Conservation (phyloP, 1,140 invertebrate species). For the Drosophila tropicalis region DNA sequence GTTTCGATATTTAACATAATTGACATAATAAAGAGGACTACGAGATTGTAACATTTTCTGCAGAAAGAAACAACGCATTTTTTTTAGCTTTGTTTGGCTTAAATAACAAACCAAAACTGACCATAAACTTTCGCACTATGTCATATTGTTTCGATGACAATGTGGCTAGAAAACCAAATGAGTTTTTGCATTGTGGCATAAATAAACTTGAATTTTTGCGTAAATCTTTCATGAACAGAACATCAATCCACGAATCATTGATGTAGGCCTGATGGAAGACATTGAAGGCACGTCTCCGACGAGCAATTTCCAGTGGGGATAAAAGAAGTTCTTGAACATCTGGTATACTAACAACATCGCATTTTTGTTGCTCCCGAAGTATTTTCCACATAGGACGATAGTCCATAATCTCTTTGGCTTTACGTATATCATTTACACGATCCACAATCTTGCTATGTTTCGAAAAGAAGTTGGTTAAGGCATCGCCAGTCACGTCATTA, state of each 20-base stretch:
- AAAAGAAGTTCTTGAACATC: slow-evolving; percentile 57
- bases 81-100: accelerated
- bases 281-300: slow-evolving; percentile 68
- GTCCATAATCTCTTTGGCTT: slow-evolving; percentile 43
- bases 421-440: slow-evolving; percentile 43
- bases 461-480: slow-evolving; percentile 60
- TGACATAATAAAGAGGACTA: slow-evolving; percentile 64
- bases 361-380: slow-evolving; percentile 62
- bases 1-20: slow-evolving; percentile 61
- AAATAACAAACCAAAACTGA: not conserved
- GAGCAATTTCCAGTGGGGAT: slow-evolving; percentile 65
- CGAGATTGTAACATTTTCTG: slow-evolving; percentile 80
- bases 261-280: slow-evolving; percentile 73
- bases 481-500: slow-evolving; percentile 61
- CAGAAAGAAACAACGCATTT: not conserved
- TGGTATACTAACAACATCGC: slow-evolving; percentile 72
- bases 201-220: slow-evolving; percentile 56
- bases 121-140: slow-evolving; percentile 61
- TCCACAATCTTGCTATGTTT: slow-evolving; percentile 50
- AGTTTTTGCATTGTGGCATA: slow-evolving; percentile 61
- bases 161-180: slow-evolving; percentile 32
- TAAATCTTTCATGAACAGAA: slow-evolving; percentile 68
- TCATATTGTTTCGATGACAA: slow-evolving; percentile 64
- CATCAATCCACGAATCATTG: slow-evolving; percentile 71
- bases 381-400: slow-evolving; percentile 68